Evolutionary conservation across 1,140 invertebrate genomes (phyloP).

Genomic region (Lamellibrachia luymesi): DNA sequence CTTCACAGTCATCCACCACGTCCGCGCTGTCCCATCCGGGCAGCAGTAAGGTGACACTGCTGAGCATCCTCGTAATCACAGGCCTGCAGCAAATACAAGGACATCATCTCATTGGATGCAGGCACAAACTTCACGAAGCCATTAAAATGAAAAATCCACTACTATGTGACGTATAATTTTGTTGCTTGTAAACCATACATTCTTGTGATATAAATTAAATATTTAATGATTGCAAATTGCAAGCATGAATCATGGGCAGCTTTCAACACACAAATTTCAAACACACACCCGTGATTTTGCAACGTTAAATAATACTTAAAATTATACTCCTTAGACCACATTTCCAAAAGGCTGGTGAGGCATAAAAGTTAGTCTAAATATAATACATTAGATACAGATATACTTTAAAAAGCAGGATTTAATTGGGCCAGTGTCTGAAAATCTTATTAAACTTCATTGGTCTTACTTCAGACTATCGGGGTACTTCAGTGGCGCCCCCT

Average conservation of each 20-base stretch:
- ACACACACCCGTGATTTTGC: neutral
- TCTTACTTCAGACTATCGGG: slow-evolving; percentile 46
- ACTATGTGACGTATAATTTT: neutral
- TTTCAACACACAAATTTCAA: neutral
- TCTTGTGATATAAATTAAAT: neutral
- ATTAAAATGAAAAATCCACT: no score
- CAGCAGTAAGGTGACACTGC: slow-evolving; percentile 39
- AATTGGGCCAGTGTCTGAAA: no score
- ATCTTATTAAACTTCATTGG: neutral
- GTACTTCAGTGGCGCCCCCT: slow-evolving; percentile 36
- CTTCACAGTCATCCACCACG: slow-evolving; percentile 10
- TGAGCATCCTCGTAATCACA: slow-evolving; percentile 40
- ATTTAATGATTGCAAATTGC: neutral
- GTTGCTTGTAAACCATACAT: neutral
- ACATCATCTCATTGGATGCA: neutral
- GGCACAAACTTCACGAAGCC: no score
- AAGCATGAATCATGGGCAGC: neutral
- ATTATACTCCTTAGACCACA: neutral
- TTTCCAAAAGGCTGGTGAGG: neutral
- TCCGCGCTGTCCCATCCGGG: slow-evolving; percentile 40
- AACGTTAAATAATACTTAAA: neutral
- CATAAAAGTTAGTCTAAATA: no score
- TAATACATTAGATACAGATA: no score
- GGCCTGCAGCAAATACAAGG: slow-evolving; percentile 31
- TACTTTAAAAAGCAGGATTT: no score